A percentile compares a stretch with the other conserved stretches of the same genome.
These are phyloP conservation scores for Chloroceryle inda DNA, from an alignment of 2,797 vertebrate species.

Conservation along the genomic window DNA sequence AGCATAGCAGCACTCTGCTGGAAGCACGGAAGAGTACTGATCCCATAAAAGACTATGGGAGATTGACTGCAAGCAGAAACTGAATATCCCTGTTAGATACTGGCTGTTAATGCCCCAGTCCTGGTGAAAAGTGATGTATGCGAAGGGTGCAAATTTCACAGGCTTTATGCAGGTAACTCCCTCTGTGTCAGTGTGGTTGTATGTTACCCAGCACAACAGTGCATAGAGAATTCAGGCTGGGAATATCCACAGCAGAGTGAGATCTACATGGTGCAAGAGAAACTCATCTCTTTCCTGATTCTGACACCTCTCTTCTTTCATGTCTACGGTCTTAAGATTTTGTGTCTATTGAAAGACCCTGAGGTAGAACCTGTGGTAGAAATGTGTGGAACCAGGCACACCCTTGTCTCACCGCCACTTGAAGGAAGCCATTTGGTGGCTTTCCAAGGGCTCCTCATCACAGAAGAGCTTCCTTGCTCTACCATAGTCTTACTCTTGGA, in stretches of 20 bases:
- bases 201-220: not conserved
- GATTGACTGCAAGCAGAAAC: not conserved
- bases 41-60: not conserved
- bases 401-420: not conserved
- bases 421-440: not conserved
- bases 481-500: not conserved
- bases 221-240: not conserved
- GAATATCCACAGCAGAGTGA: not conserved
- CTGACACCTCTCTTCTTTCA: not conserved
- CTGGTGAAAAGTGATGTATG: not conserved
- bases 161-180: not conserved
- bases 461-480: not conserved
- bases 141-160: not conserved
- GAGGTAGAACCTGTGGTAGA: not conserved
- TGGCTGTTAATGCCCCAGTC: not conserved
- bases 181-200: not conserved
- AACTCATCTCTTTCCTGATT: not conserved
- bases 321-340: not conserved
- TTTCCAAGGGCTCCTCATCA: not conserved
- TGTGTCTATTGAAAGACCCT: not conserved
- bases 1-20: not conserved
- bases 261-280: not conserved
- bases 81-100: not conserved
- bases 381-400: not conserved
- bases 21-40: not conserved